These are phyloP conservation scores for Aselliscus stoliczkanus DNA, from an alignment of 2,797 vertebrate genomes.

Conservation along the genomic window DNA sequence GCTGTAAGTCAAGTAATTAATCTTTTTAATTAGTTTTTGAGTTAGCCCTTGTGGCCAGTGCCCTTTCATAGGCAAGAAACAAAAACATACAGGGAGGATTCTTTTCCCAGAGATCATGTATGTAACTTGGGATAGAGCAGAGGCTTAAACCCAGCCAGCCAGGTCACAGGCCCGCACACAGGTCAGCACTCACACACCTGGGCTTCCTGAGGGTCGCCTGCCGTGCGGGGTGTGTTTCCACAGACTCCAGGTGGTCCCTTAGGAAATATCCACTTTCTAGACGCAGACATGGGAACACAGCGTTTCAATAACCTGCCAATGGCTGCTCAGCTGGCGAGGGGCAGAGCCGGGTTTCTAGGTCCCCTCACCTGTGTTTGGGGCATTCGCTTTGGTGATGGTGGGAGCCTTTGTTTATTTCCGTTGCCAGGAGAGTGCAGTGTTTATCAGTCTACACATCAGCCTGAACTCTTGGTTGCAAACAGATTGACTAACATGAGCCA, in stretches of 20 bases:
- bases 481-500: not conserved
- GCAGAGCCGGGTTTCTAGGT: not conserved
- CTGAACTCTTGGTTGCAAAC: not conserved
- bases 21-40: not conserved
- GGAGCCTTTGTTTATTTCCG: not conserved
- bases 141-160: not conserved
- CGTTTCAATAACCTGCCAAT: not conserved
- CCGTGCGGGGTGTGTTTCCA: not conserved
- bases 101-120: not conserved
- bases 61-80: not conserved
- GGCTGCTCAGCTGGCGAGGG: not conserved
- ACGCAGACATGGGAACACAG: not conserved
- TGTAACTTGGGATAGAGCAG: not conserved
- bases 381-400: not conserved
- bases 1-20: not conserved
- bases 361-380: not conserved
- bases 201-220: not conserved
- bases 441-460: not conserved
- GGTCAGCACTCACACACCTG: not conserved
- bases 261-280: not conserved
- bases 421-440: not conserved
- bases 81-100: not conserved
- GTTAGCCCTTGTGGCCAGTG: not conserved
- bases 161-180: not conserved
- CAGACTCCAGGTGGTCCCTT: fast-evolving